These are phyloP conservation scores for Euleptes europaea DNA, from an alignment of 2,113 vertebrate genomes.

Conservation along the genomic window DNA sequence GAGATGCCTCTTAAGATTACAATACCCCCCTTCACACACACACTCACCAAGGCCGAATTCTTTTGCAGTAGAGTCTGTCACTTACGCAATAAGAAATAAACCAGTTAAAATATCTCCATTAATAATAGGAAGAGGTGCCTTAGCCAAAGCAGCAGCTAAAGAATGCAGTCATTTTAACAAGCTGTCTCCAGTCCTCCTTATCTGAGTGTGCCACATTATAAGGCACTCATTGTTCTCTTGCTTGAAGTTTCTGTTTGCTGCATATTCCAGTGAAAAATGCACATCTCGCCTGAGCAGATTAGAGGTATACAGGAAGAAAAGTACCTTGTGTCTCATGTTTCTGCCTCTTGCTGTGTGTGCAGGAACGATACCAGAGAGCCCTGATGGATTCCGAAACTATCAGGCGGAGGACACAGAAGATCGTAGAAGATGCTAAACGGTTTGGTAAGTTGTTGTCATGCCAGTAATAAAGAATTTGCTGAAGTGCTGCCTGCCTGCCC, in stretches of 20 bases:
- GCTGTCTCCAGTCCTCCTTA: background rate
- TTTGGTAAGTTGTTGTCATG: conserved; percentile 77
- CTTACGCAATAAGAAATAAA: background rate
- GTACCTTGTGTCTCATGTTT: background rate
- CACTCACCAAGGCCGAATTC: background rate
- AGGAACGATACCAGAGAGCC: conserved; percentile 82
- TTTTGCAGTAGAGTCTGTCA: background rate
- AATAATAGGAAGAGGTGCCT: background rate
- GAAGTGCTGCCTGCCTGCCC: background rate
- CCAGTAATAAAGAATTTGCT: background rate
- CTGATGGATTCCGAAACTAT: conserved; percentile 82
- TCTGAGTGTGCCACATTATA: background rate
- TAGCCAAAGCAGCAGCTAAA: background rate
- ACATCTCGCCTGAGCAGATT: background rate
- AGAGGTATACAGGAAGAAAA: background rate
- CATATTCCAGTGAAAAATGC: too few species aligned
- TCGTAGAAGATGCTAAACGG: conserved; percentile 88
- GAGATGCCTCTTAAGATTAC: background rate
- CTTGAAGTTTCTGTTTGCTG: background rate
- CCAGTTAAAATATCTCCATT: background rate
- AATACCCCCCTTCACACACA: too few species aligned
- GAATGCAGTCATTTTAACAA: background rate
- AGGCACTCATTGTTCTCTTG: background rate
- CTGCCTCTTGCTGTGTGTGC: conserved; percentile 30
- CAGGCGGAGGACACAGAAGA: conserved; percentile 84